Percentiles rank a stretch among this genome's conserved stretches.
Evolutionary conservation across 2,113 vertebrate genomes (phyloP).

Genomic region (Siphamia tubifer): DNA sequence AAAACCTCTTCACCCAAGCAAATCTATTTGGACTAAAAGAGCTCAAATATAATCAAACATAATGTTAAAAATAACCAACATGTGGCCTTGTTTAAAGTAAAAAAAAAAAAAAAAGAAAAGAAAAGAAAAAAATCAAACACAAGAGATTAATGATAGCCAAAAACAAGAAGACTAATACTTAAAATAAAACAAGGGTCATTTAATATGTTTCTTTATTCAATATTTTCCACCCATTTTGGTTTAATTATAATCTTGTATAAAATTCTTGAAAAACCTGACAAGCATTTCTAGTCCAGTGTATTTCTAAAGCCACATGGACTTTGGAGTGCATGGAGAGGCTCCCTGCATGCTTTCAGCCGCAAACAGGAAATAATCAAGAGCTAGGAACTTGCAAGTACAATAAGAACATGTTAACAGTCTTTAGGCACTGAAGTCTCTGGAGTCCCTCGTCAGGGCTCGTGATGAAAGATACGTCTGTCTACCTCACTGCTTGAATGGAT

Average conservation of each 20-base stretch:
- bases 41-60: slow-evolving; percentile 2
- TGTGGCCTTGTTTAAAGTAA: not conserved
- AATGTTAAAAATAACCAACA: not conserved
- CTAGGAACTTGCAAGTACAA: slow-evolving; percentile 68
- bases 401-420: slow-evolving; percentile 59
- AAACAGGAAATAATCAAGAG: slow-evolving; percentile 76
- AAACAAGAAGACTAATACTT: slow-evolving; percentile 30
- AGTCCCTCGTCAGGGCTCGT: slow-evolving; percentile 33
- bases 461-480: slow-evolving; percentile 38
- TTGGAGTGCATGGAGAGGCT: slow-evolving; percentile 70
- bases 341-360: slow-evolving; percentile 68
- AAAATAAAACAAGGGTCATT: slow-evolving; percentile 50
- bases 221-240: slow-evolving; percentile 69
- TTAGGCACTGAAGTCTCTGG: slow-evolving; percentile 65
- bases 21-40: slow-evolving; percentile 3
- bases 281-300: slow-evolving; percentile 69
- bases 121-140: not conserved
- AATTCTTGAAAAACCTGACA: slow-evolving; percentile 62
- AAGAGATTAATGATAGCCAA: not conserved
- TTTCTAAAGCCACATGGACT: slow-evolving; percentile 69
- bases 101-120: too few species aligned
- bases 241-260: slow-evolving; percentile 64
- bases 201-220: slow-evolving; percentile 67
- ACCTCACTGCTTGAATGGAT: slow-evolving; percentile 43
- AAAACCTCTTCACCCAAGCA: slow-evolving; percentile 19